Conservation (phyloP, 2,888 invertebrate species). For the Drosophila eohydei region DNA sequence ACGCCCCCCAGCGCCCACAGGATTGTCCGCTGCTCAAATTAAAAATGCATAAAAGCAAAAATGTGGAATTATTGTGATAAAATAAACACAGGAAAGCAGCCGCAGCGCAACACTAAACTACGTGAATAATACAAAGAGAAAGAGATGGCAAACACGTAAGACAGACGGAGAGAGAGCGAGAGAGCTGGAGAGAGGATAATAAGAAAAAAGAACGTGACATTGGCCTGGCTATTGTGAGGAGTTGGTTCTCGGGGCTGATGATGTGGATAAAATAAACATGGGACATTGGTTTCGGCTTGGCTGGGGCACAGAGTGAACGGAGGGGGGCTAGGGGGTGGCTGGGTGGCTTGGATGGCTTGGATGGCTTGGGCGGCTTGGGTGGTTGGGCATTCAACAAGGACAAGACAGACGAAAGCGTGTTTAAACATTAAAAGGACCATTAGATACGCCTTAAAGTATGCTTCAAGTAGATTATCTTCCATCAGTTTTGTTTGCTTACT, state of each 20-base stretch:
- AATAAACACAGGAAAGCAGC: constrained; percentile 73
- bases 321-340: neutral
- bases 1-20: constrained; percentile 15
- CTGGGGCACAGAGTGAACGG: neutral
- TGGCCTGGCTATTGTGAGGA: constrained; percentile 52
- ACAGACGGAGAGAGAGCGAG: neutral
- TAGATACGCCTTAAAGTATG: constrained; percentile 84
- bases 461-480: constrained; percentile 84
- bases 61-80: constrained; percentile 80
- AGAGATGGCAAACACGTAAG: constrained; percentile 7
- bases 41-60: constrained; percentile 81
- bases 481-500: constrained; percentile 82
- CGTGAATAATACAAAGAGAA: constrained; percentile 40
- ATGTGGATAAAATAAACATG: constrained; percentile 80
- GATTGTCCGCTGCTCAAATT: constrained; percentile 66
- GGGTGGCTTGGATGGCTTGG: constrained; percentile 5
- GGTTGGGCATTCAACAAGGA: constrained; percentile 39
- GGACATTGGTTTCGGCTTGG: constrained; percentile 75
- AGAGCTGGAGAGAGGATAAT: constrained; percentile 2
- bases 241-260: constrained; percentile 67
- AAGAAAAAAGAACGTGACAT: constrained; percentile 72
- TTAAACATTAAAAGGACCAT: constrained; percentile 83
- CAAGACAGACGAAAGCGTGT: constrained; percentile 76
- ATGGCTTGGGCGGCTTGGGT: constrained; percentile 4
- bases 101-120: constrained; percentile 55